phyloP scores from a whole-genome alignment of 2,888 invertebrate species.

The Azorinus chamasolen region DNA sequence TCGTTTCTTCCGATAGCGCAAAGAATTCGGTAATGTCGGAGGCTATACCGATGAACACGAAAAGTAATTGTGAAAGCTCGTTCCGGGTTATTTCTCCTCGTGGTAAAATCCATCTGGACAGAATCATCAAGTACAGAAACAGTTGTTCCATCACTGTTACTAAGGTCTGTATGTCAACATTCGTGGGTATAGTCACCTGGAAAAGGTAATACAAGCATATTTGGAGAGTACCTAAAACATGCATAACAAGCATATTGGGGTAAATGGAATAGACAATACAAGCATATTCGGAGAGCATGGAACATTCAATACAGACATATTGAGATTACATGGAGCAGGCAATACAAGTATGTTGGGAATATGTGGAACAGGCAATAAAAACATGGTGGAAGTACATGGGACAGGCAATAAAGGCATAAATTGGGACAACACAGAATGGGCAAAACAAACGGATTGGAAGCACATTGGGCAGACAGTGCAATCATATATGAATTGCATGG shows the following conservation, averaged over 20 bases:
- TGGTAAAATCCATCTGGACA: slow-evolving; percentile 74
- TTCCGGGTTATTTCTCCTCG: slow-evolving; percentile 73
- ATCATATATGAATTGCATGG: too few relatives aligned
- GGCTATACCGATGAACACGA: slow-evolving; percentile 85
- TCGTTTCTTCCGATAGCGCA: slow-evolving; percentile 72
- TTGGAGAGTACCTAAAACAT: too few relatives aligned
- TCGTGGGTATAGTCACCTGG: slow-evolving; percentile 61
- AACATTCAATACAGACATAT: too few relatives aligned
- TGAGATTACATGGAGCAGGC: slow-evolving; percentile 19
- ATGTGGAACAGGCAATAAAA: too few relatives aligned
- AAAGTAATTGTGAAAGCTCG: slow-evolving; percentile 79
- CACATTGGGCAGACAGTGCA: too few relatives aligned
- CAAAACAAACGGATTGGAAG: too few relatives aligned
- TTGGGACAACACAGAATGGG: too few relatives aligned
- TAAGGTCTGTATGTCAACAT: slow-evolving; percentile 58
- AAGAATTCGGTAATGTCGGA: slow-evolving; percentile 79
- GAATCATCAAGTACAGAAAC: slow-evolving; percentile 71
- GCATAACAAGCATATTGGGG: too few relatives aligned
- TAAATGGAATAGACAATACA: slow-evolving; percentile 9
- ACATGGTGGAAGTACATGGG: too few relatives aligned
- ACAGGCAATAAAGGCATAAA: too few relatives aligned
- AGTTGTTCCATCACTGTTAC: slow-evolving; percentile 72
- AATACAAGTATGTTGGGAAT: too few relatives aligned
- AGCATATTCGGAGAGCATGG: too few relatives aligned
- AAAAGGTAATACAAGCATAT: neutral